phyloP scores from a whole-genome alignment of 1,140 invertebrate species.

The silkworm (Bombyx mori) region ASM3026992v2 NC_085119.1:760501-761000 shows the following conservation, averaged over 20 bases:
- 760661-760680: too few relatives aligned
- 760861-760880: slow-evolving; percentile 47
- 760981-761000: slow-evolving; percentile 28
- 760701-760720: slow-evolving; percentile 7
- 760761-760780: slow-evolving; percentile 18
- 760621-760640: too few relatives aligned
- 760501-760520: slow-evolving; percentile 41
- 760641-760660: too few relatives aligned
- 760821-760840: slow-evolving; percentile 21
- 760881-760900: slow-evolving; percentile 61
- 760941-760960: slow-evolving; percentile 39
- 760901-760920: slow-evolving; percentile 31
- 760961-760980: slow-evolving; percentile 26
- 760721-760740: slow-evolving; percentile 23
- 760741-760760: slow-evolving; percentile 33
- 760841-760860: slow-evolving; percentile 43
- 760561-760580: slow-evolving; percentile 51
- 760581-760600: too few relatives aligned
- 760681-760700: neutral
- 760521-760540: slow-evolving; percentile 42
- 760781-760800: slow-evolving; percentile 9
- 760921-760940: slow-evolving; percentile 17
- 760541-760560: slow-evolving; percentile 59
- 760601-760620: too few relatives aligned
- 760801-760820: slow-evolving; percentile 2